phyloP scores from a whole-genome alignment of 2,113 vertebrate genomes.

The Crypturellus undulatus region DNA sequence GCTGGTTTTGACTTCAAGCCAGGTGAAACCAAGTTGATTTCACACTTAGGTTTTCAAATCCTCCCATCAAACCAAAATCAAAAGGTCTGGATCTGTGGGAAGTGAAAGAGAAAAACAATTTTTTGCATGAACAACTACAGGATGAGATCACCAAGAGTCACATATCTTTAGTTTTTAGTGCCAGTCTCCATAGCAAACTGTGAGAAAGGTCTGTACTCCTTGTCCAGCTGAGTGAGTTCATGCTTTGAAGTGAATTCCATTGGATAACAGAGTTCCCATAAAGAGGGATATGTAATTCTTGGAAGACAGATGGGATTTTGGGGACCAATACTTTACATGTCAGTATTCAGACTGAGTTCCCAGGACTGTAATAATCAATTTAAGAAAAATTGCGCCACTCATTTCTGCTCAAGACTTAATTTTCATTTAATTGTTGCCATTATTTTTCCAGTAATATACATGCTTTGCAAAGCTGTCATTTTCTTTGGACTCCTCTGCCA shows the following conservation, averaged over 20 bases:
- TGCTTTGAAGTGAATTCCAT: neutral
- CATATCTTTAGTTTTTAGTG: neutral
- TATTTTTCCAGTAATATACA: neutral
- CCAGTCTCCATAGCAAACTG: neutral
- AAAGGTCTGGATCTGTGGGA: conserved; percentile 64
- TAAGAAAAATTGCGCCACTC: neutral
- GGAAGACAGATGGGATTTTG: neutral
- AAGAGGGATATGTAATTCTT: neutral
- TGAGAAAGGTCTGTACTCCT: neutral
- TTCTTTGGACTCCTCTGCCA: neutral
- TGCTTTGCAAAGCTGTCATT: neutral
- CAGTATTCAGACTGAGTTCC: neutral
- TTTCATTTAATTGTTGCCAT: neutral
- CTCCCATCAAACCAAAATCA: conserved; percentile 50
- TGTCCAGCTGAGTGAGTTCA: neutral
- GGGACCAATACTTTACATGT: neutral
- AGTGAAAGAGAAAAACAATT: conserved; percentile 71
- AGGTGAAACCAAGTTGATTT: conserved; percentile 66
- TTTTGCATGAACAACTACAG: conserved; percentile 54
- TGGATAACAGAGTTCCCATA: neutral
- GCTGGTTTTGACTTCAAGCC: conserved; percentile 44
- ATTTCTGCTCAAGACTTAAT: neutral
- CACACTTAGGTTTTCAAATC: conserved; percentile 55
- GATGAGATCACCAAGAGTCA: conserved; percentile 50
- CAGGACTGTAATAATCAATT: neutral